Percentiles rank a stretch among this genome's conserved stretches.
phyloP scores from a whole-genome alignment of 2,797 vertebrate genomes.

The Enteromius paludinosus region DNA sequence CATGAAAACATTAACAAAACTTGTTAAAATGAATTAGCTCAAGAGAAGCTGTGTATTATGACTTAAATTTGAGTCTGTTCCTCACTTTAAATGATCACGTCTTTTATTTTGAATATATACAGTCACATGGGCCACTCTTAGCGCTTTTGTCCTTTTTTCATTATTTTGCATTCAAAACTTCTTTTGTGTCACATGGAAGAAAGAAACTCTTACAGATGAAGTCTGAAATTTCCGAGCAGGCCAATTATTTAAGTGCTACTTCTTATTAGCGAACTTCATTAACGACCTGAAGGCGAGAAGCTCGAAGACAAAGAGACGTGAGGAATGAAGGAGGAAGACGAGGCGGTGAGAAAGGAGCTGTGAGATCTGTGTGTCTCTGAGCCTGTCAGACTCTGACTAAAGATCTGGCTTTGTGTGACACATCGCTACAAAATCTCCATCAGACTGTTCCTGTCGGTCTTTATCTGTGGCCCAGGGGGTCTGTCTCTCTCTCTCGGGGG shows the following conservation, averaged over 20 bases:
- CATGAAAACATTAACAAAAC: neutral
- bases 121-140: neutral
- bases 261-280: slow-evolving; percentile 67
- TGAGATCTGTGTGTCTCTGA: slow-evolving; percentile 64
- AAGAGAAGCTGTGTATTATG: neutral
- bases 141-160: neutral
- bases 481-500: slow-evolving; percentile 53
- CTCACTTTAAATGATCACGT: neutral
- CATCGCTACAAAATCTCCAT: slow-evolving; percentile 76
- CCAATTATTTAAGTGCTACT: neutral
- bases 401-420: slow-evolving; percentile 79
- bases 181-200: neutral
- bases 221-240: neutral
- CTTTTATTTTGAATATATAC: neutral
- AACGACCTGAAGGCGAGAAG: slow-evolving; percentile 55
- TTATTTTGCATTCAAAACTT: neutral
- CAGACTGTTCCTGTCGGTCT: slow-evolving; percentile 67
- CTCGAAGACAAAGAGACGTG: slow-evolving; percentile 46
- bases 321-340: slow-evolving; percentile 51
- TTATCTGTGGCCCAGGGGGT: slow-evolving; percentile 64
- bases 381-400: slow-evolving; percentile 74
- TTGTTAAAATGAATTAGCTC: neutral
- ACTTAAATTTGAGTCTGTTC: neutral
- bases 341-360: slow-evolving; percentile 49
- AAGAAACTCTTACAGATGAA: neutral